phyloP scores from a whole-genome alignment of 1,140 invertebrate genomes.

The Arion vulgaris region DNA sequence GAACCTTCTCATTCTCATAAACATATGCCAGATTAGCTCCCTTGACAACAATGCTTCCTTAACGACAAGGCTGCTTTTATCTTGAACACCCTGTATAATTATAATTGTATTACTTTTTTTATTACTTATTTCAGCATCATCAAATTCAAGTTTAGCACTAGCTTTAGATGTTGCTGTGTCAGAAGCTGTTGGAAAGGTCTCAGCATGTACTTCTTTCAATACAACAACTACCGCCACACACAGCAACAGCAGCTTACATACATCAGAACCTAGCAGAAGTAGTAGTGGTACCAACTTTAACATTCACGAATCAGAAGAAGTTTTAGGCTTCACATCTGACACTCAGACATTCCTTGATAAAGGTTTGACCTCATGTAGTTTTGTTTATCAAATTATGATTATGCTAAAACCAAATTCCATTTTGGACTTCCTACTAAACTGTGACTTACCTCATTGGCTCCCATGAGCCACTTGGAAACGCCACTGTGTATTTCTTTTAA shows the following conservation, averaged over 20 bases:
- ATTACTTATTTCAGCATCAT: neutral
- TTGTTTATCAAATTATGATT: too few relatives aligned
- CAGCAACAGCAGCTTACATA: neutral
- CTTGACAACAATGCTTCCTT: too few relatives aligned
- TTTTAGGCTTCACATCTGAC: constrained; percentile 13
- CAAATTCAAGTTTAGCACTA: constrained; percentile 4
- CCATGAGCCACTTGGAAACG: too few relatives aligned
- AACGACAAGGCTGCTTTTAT: too few relatives aligned
- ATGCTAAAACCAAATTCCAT: too few relatives aligned
- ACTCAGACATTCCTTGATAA: constrained; percentile 24
- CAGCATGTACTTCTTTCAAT: neutral
- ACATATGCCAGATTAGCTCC: too few relatives aligned
- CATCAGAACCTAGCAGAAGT: neutral
- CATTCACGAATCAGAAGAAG: constrained; percentile 17
- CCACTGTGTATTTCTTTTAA: too few relatives aligned
- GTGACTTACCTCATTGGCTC: too few relatives aligned
- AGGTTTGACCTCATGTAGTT: constrained; percentile 13
- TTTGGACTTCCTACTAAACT: too few relatives aligned
- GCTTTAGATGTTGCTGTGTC: constrained; percentile 19
- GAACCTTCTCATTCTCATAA: too few relatives aligned
- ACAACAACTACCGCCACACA: neutral
- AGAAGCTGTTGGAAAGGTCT: neutral
- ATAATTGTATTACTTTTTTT: too few relatives aligned
- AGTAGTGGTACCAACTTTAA: neutral
- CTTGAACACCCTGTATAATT: too few relatives aligned